These are phyloP conservation scores for Brachionus asplanchnoidis DNA, from an alignment of 1,140 invertebrate genomes.

Conservation along the genomic window DNA sequence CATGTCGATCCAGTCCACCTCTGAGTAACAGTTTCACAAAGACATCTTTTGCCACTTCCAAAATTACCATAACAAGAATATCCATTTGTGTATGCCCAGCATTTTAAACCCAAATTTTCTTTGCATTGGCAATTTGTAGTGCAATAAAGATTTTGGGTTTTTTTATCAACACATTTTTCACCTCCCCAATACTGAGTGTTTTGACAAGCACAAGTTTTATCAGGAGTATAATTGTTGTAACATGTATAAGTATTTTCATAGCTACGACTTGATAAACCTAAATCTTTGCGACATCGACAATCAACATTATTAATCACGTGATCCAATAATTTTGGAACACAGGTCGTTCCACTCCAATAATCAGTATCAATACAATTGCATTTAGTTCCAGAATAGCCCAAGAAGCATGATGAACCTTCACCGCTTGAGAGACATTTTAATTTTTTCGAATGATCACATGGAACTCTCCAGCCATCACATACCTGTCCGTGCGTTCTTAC, in stretches of 20 bases:
- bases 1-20: neutral
- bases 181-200: neutral
- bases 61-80: neutral
- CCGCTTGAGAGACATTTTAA: neutral
- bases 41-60: neutral
- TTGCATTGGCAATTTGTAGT: neutral
- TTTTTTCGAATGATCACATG: slow-evolving; percentile 28
- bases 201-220: neutral
- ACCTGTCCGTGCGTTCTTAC: neutral
- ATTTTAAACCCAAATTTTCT: neutral
- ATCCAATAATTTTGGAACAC: neutral
- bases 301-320: neutral
- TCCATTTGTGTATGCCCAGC: neutral
- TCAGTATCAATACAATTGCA: slow-evolving; percentile 13
- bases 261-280: neutral
- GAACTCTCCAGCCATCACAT: neutral
- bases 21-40: neutral
- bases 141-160: neutral
- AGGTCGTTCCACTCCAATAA: slow-evolving; percentile 4
- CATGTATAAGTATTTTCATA: neutral
- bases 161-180: neutral
- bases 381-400: neutral
- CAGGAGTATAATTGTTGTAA: neutral
- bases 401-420: neutral
- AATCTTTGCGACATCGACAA: neutral